Evolutionary conservation across 2,888 invertebrate species (phyloP), one percentile per base, ranked within the genome.

Genomic region (Junonia oenone): DNA sequence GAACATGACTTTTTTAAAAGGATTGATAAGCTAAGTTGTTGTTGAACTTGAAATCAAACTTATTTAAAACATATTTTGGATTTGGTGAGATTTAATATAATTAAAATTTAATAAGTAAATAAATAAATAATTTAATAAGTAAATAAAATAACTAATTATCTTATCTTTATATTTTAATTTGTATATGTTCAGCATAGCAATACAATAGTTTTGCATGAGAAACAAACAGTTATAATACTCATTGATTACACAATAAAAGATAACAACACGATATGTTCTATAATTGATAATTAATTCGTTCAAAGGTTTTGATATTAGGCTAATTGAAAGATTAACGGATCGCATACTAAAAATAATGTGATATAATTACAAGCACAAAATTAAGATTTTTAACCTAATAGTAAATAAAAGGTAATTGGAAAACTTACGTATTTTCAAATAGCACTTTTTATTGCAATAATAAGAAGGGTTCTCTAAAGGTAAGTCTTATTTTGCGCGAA

Each of bases 401-500:
- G 4, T 3, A 40, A 38, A n/a, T 40, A 19, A 40, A 19, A 40
- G 6, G n/a, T 17, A 5, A 17, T 11, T 19, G 9, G 3, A 40
- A 11, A 40, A 19, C 38, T 19, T 13, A 14, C 13, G 13, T 14
- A 2, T 13, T 43, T 17, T 26, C 13, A 26, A 13, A 17, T 6
- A 13, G n/a, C 43, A 26, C 6, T 13, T 26, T 22, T 13, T 43
- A 43, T 22, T 22, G 22, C 5, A 22, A 22, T 6, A n/a, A 6
- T 17, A 31, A 27, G 9, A 15, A 31, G n/a, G 14, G 8, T 14
- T 1, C 45, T 46, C 47, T 38, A 54, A 45, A 45, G 27, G 11
- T 19, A 27, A 17, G 8, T 19, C 22, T 53, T 48, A 51, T 56
- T 64, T 65, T 65, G 58, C 60, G 61, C 63, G 62, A 67, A 70